These are phyloP conservation scores for Lophius piscatorius DNA, from an alignment of 2,113 vertebrate genomes.

Conservation along the genomic window DNA sequence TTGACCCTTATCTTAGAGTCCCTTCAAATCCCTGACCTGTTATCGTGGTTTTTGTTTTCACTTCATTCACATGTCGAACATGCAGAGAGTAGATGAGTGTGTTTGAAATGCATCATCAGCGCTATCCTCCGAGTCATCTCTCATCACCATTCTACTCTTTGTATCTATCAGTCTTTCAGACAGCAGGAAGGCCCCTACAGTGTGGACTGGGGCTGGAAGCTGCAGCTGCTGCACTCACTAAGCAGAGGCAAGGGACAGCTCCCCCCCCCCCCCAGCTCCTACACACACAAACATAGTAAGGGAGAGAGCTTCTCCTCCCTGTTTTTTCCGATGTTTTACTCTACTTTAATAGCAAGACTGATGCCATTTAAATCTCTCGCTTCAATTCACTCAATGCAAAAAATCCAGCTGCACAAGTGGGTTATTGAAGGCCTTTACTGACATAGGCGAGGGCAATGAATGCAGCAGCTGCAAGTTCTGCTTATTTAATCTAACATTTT, in stretches of 20 bases:
- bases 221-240: slow-evolving; percentile 74
- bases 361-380: slow-evolving; percentile 77
- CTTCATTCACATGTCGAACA: slow-evolving; percentile 22
- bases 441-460: slow-evolving; percentile 26
- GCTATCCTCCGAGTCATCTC: slow-evolving; percentile 38
- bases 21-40: slow-evolving; percentile 14
- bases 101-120: slow-evolving; percentile 43
- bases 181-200: slow-evolving; percentile 69
- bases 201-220: slow-evolving; percentile 61
- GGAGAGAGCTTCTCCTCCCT: slow-evolving; percentile 48
- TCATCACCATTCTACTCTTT: slow-evolving; percentile 56
- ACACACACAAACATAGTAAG: neutral
- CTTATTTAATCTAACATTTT: slow-evolving; percentile 21
- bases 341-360: slow-evolving; percentile 72
- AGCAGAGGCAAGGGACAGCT: slow-evolving; percentile 52
- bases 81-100: neutral
- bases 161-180: slow-evolving; percentile 61
- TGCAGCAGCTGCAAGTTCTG: slow-evolving; percentile 12
- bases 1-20: slow-evolving; percentile 4
- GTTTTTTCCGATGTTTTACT: slow-evolving; percentile 71
- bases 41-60: slow-evolving; percentile 24
- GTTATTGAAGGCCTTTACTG: slow-evolving; percentile 54
- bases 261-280: slow-evolving; percentile 33
- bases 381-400: slow-evolving; percentile 68
- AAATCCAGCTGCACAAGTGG: slow-evolving; percentile 75